Evolutionary conservation across 2,797 vertebrate species (phyloP), one percentile per base, ranked within the genome.

Genomic region (Trichosurus vulpecula): DNA sequence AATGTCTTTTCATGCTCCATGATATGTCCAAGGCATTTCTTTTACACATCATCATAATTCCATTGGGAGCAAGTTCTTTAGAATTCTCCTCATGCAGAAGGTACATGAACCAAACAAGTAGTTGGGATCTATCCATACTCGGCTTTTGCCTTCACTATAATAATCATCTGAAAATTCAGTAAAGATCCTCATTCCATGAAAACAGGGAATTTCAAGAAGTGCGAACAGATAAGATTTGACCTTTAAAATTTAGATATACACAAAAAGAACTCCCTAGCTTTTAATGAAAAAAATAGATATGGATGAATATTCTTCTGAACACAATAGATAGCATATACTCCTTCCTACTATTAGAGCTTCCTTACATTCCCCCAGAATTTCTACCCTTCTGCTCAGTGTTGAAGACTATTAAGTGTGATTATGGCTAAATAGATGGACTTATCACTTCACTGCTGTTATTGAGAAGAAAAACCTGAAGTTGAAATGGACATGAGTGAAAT

Each of bases 131-230:
- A 22, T 41, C n/a, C 8, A 10, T 81, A 22, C 2, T 22, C 22
- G 8, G 8, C 66, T 81, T 81, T 81, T 81, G 66, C 66, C 66
- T 47, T 81, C n/a, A 41, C n/a, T 81, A 66, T 61, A 61, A 74
- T 10, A 41, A 47, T 47, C 12, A 66, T 16, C 31, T 41, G 11
- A 47, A 25, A 25, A 47, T 47, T 47, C n/a, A 47, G 4, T 81
- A 81, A 47, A 81, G n/a, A 81, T 94, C 29, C 16, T 19, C 54
- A 13, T 47, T 94, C 22, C 16, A 51, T 90, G 16, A 52, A 92
- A 94, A 81, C 30, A 29, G 95, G 52, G 94, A 47, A 31, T 91
- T 87, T 91, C 52, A 19, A 91, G 61, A 93, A 95, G 74, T 56
- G 47, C 47, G 35, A 93, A 93, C 52, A 96, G 41, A n/a, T 87